Evolutionary conservation across 2,888 invertebrate genomes (phyloP).

Genomic region (Caenorhabditis parvicauda): DNA sequence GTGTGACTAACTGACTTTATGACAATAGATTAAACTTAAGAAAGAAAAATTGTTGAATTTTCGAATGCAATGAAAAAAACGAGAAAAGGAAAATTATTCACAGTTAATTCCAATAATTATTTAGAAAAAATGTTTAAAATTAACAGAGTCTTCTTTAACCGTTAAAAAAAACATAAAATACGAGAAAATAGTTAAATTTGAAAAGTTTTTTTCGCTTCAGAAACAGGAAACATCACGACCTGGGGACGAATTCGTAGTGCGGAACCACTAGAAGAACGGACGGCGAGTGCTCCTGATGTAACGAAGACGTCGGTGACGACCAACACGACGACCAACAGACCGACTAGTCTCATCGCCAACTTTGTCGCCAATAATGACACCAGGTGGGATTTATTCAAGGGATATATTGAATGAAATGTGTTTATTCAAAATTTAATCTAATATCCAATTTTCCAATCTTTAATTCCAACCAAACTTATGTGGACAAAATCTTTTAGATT

Average conservation of each 20-base stretch:
- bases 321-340: conserved; percentile 13
- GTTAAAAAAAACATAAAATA: no score
- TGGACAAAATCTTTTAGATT: no score
- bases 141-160: no score
- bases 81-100: not conserved
- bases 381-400: no score
- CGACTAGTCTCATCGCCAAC: conserved; percentile 51
- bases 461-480: no score
- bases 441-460: no score
- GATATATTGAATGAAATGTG: no score
- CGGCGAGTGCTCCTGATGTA: conserved; percentile 39
- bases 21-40: no score
- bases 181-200: not conserved
- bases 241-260: conserved; percentile 59
- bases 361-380: conserved; percentile 37
- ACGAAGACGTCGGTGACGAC: conserved; percentile 1
- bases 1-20: no score
- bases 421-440: no score
- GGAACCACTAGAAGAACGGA: conserved; percentile 45
- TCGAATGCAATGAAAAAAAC: not conserved
- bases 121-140: not conserved
- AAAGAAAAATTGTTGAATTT: no score
- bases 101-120: not conserved
- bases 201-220: not conserved
- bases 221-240: conserved; percentile 57